Percentiles rank a stretch among this genome's conserved stretches.
phyloP scores from a whole-genome alignment of 2,888 invertebrate genomes.

The Hydroisotoma schaefferi region DNA sequence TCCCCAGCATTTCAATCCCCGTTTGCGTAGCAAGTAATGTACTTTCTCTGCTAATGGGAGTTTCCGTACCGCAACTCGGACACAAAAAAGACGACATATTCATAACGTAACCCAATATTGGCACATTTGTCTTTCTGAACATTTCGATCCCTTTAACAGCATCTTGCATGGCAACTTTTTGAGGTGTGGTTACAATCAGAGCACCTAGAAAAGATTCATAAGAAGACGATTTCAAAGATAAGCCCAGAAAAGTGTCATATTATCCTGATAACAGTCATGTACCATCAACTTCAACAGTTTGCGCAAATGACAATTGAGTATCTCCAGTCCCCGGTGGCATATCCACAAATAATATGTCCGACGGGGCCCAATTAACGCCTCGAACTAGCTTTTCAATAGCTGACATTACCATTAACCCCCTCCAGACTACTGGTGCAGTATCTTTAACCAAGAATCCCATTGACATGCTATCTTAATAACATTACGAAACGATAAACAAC shows the following conservation, averaged over 20 bases:
- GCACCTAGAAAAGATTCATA: conserved; percentile 68
- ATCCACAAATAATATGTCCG: conserved; percentile 85
- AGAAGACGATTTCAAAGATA: no score
- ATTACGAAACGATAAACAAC: no score
- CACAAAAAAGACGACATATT: conserved; percentile 84
- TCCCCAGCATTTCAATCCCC: conserved; percentile 63
- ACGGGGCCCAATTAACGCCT: conserved; percentile 81
- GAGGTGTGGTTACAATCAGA: conserved; percentile 89
- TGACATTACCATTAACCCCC: conserved; percentile 95
- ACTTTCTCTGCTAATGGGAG: conserved; percentile 69
- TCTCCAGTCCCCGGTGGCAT: conserved; percentile 98
- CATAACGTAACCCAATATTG: conserved; percentile 81
- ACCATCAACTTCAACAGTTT: conserved; percentile 82
- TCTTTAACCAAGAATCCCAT: conserved; percentile 89
- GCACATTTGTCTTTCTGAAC: conserved; percentile 78
- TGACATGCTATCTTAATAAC: conserved; percentile 68
- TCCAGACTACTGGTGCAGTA: conserved; percentile 84
- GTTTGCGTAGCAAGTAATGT: conserved; percentile 58
- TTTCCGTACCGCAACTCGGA: conserved; percentile 68
- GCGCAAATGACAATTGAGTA: conserved; percentile 84
- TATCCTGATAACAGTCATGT: no score
- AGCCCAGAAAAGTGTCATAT: no score
- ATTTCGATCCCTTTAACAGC: conserved; percentile 80
- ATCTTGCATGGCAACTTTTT: conserved; percentile 80
- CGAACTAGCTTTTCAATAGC: conserved; percentile 79